Conservation (phyloP, 2,797 vertebrate species). For the Balearica regulorum region DNA sequence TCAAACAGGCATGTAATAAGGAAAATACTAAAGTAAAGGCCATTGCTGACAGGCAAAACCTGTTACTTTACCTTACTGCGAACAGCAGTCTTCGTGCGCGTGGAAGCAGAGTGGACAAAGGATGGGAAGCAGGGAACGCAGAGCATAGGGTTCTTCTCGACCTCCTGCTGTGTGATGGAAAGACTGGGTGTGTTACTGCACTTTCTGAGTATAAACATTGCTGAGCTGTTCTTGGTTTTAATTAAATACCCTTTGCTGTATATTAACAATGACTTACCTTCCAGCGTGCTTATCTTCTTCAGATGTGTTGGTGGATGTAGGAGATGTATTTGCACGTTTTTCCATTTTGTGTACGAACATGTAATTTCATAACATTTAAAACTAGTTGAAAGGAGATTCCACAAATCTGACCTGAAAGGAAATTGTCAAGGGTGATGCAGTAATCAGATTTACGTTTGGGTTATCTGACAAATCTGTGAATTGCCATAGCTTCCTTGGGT, state of each 20-base stretch:
- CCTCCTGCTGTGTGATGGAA: not conserved
- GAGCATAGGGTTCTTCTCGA: not conserved
- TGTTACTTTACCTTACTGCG: not conserved
- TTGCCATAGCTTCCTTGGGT: constrained; percentile 12
- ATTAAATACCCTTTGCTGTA: not conserved
- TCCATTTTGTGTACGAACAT: not conserved
- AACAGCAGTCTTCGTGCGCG: not conserved
- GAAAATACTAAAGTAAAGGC: constrained; percentile 19
- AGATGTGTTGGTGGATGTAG: not conserved
- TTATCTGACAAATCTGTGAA: constrained; percentile 34
- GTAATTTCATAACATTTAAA: not conserved
- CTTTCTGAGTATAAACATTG: not conserved
- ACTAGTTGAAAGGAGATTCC: not conserved
- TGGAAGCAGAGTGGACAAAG: not conserved
- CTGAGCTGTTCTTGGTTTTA: not conserved
- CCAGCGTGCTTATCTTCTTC: not conserved
- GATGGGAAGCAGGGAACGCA: not conserved
- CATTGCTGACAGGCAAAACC: not conserved
- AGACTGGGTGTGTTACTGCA: not conserved
- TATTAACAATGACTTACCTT: not conserved
- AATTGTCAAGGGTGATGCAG: not conserved
- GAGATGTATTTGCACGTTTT: not conserved
- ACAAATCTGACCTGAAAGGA: not conserved
- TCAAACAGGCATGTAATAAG: constrained; percentile 12
- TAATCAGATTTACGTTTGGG: not conserved